Base-by-base conservation (phyloP, 2,888 invertebrate species). In the Trichacis sp. region DNA sequence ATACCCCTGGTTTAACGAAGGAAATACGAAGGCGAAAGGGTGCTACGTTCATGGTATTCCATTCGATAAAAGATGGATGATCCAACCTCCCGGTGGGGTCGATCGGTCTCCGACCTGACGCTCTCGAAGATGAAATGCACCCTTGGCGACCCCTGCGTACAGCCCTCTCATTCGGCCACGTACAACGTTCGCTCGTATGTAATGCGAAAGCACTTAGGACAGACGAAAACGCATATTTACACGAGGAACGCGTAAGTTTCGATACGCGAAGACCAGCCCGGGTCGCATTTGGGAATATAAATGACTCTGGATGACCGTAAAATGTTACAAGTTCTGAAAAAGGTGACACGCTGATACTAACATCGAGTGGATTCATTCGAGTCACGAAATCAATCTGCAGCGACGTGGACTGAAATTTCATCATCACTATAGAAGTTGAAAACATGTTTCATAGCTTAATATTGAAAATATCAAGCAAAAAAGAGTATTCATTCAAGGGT, bases 41-140 rank as follows among this genome's bases (percentile, higher is more conserved):
- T 33, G n/a, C n/a, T n/a, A 11, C 33, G 33, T 33, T 6, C 33
- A n/a, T n/a, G 33, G 33, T 11, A 33, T 11, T 33, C 73, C 73
- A 73, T 74, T 74, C 81, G 81, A 82, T 83, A 81, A 82, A 83
- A 83, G 83, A 83, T 81, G 79, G 81, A 83, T 82, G 79, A 80
- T 79, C 70, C 71, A 54, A 65, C 54, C 74, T 75, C 73, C 73
- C 72, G 74, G 64, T 75, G 75, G 74, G 70, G 77, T 74, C 81
- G 80, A 84, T 83, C 82, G 79, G 77, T 83, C 83, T 80, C 80
- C 75, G 74, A 68, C 73, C 79, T 83, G 83, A 82, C 82, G 81
- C 77, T 61, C 63, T 64, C 74, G 77, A 83, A 83, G 83, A 84
- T 83, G 80, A 82, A 83, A 83, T 80, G 82, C 79, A 83, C 82